Conservation (phyloP, 2,888 invertebrate species). For the Zelleria hepariella region DNA sequence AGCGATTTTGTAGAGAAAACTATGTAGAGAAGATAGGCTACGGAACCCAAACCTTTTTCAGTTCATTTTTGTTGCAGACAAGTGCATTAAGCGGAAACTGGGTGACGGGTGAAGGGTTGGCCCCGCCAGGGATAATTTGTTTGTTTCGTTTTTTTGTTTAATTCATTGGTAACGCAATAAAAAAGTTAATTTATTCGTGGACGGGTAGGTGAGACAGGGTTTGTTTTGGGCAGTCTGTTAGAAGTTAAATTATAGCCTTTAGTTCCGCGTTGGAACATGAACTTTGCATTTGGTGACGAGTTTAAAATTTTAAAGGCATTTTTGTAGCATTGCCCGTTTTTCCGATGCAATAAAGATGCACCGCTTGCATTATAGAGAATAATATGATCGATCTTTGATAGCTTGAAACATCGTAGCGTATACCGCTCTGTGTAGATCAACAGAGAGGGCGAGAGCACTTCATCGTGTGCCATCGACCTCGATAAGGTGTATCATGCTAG, state of each 20-base stretch:
- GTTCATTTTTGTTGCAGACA: slow-evolving; percentile 9
- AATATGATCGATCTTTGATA: too few relatives aligned
- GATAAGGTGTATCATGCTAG: too few relatives aligned
- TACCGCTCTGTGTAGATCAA: too few relatives aligned
- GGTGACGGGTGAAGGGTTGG: slow-evolving; percentile 12
- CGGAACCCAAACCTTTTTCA: slow-evolving; percentile 1
- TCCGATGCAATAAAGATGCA: too few relatives aligned
- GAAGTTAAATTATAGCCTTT: neutral
- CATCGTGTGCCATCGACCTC: too few relatives aligned
- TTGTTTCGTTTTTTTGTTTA: neutral
- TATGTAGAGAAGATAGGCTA: neutral
- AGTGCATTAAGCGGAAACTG: slow-evolving; percentile 13
- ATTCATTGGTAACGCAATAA: neutral
- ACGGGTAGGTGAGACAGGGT: neutral
- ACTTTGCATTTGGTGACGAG: neutral
- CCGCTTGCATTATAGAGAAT: too few relatives aligned
- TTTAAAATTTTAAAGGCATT: neutral
- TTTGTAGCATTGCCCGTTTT: neutral
- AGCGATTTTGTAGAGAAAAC: too few relatives aligned
- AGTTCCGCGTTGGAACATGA: neutral
- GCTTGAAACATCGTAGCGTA: too few relatives aligned
- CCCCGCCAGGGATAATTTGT: neutral
- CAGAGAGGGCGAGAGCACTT: too few relatives aligned
- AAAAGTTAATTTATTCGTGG: neutral
- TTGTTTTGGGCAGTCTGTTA: neutral